Conservation (phyloP, 2,797 vertebrate species). For the Perodicticus potto region DNA sequence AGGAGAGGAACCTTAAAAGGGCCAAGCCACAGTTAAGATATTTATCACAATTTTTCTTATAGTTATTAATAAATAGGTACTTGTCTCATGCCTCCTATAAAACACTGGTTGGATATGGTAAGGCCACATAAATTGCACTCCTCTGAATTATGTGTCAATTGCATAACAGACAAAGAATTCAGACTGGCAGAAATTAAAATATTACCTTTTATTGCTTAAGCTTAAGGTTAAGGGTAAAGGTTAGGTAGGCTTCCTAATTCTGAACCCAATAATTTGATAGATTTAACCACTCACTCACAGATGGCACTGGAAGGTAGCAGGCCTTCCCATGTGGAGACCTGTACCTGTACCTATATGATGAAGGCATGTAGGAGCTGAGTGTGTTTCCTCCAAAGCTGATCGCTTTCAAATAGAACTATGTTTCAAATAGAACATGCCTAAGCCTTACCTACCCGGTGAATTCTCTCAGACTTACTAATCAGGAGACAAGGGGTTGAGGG, state of each 20-base stretch:
- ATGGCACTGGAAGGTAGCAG: background rate
- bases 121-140: slow-evolving; percentile 26
- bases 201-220: background rate
- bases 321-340: background rate
- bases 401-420: slow-evolving; percentile 30
- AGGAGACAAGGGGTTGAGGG: background rate
- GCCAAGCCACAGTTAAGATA: background rate
- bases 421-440: background rate
- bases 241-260: slow-evolving; percentile 6
- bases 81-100: slow-evolving; percentile 2
- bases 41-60: background rate
- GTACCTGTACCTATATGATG: background rate
- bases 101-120: background rate
- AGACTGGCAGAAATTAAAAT: slow-evolving; percentile 20
- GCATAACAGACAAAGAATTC: background rate
- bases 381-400: slow-evolving; percentile 1
- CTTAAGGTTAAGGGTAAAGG: background rate
- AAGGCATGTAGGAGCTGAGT: background rate
- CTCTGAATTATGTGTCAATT: slow-evolving; percentile 33
- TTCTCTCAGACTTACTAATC: slow-evolving; percentile 29
- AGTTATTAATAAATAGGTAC: background rate
- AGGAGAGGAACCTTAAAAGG: slow-evolving; percentile 13
- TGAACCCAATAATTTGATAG: background rate
- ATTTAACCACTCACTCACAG: background rate
- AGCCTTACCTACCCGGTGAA: background rate